Percentiles rank a stretch among this genome's conserved stretches.
Evolutionary conservation across 2,888 invertebrate genomes (phyloP).

Genomic region (Leucoma salicis): DNA sequence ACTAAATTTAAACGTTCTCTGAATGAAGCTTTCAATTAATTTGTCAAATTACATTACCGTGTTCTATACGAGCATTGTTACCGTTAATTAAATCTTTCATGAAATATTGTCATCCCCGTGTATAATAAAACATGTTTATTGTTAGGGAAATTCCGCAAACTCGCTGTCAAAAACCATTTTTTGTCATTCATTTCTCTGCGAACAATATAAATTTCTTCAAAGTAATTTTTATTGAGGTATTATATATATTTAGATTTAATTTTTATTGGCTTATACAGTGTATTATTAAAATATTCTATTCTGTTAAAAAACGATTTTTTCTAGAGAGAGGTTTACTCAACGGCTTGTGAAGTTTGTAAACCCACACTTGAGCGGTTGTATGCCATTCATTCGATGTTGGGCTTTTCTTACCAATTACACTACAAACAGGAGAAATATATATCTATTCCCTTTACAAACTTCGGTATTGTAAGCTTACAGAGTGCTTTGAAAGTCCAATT

Average conservation of each 20-base stretch:
- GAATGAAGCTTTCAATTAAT: not conserved
- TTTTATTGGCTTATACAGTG: not conserved
- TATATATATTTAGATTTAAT: not conserved
- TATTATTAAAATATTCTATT: not conserved
- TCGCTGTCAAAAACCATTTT: not conserved
- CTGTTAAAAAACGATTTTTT: not conserved
- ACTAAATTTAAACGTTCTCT: not conserved
- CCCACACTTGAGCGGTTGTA: too few species aligned
- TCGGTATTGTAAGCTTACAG: slow-evolving; percentile 5
- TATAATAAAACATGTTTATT: not conserved
- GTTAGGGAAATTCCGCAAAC: not conserved
- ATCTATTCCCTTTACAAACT: too few species aligned
- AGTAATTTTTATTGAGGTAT: not conserved
- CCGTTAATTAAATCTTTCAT: slow-evolving; percentile 4
- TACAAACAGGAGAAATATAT: not conserved
- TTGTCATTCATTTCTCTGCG: not conserved
- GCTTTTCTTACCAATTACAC: too few species aligned
- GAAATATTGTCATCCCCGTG: not conserved
- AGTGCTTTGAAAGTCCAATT: slow-evolving; percentile 18
- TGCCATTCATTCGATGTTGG: too few species aligned
- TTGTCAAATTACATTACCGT: not conserved
- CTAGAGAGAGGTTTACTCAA: too few species aligned
- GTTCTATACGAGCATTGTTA: not conserved
- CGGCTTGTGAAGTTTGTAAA: too few species aligned
- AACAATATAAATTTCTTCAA: not conserved